Percentiles rank a stretch among this genome's conserved stretches.
Evolutionary conservation across 2,797 vertebrate species (phyloP).

Genomic region (Dryobates pubescens): DNA sequence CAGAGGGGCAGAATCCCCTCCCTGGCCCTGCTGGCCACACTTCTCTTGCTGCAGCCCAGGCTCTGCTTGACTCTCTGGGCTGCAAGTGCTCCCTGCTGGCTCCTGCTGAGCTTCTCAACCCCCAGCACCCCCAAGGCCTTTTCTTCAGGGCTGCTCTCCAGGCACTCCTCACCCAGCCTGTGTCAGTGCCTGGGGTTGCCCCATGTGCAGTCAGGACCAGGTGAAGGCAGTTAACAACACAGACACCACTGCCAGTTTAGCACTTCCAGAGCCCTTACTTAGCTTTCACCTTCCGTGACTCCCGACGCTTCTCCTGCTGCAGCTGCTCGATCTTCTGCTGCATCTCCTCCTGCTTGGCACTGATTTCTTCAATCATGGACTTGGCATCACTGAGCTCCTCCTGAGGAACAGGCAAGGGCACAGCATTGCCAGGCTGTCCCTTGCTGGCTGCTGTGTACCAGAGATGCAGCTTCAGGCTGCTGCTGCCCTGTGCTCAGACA

Average conservation of each 20-base stretch:
- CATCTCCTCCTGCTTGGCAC: slow-evolving; percentile 88
- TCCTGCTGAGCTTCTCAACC: too few relatives aligned
- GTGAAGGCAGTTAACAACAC: not conserved
- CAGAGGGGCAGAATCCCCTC: too few relatives aligned
- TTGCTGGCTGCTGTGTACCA: not conserved
- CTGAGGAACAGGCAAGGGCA: slow-evolving; percentile 73
- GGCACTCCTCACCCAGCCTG: too few relatives aligned
- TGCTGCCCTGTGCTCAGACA: not conserved
- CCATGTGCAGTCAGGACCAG: not conserved
- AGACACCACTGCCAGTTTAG: not conserved
- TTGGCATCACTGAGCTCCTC: slow-evolving; percentile 90
- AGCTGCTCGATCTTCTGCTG: slow-evolving; percentile 88
- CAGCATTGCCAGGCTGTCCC: not conserved
- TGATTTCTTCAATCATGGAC: slow-evolving; percentile 90
- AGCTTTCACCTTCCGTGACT: slow-evolving; percentile 83
- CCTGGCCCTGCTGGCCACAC: too few relatives aligned
- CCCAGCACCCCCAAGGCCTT: too few relatives aligned
- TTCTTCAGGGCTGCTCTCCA: too few relatives aligned
- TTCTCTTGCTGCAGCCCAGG: too few relatives aligned
- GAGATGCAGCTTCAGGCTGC: not conserved
- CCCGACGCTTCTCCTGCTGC: slow-evolving; percentile 83
- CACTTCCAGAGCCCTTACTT: slow-evolving; percentile 74
- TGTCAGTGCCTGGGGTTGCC: too few relatives aligned
- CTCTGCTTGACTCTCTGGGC: too few relatives aligned
- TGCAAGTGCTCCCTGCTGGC: too few relatives aligned